These are phyloP conservation scores for Gavia stellata DNA, from an alignment of 2,113 vertebrate genomes.

Conservation along the genomic window DNA sequence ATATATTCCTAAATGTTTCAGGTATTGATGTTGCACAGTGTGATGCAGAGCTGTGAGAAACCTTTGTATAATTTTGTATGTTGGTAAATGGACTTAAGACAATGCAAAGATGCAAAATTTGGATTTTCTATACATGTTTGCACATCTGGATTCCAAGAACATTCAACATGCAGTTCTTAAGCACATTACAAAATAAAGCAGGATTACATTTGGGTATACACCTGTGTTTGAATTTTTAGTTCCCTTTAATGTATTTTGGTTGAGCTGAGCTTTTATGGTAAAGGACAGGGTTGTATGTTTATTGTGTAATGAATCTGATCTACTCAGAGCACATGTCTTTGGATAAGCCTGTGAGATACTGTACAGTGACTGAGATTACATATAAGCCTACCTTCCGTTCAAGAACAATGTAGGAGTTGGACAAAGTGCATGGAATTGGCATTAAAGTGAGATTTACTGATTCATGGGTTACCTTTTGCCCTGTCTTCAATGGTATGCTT, in stretches of 20 bases:
- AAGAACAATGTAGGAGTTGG: fast-evolving
- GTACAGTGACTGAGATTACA: background rate
- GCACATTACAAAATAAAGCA: background rate
- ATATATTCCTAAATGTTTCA: background rate
- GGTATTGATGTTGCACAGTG: background rate
- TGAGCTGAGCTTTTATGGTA: background rate
- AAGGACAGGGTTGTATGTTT: background rate
- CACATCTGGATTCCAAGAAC: background rate
- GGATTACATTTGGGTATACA: background rate
- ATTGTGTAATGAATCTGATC: background rate
- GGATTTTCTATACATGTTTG: background rate
- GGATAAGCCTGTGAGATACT: background rate
- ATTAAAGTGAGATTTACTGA: background rate
- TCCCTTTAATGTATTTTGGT: background rate
- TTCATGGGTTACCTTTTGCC: background rate
- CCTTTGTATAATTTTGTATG: background rate
- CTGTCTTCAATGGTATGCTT: background rate
- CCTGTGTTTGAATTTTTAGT: background rate
- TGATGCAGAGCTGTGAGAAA: background rate
- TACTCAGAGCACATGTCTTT: background rate
- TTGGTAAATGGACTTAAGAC: background rate
- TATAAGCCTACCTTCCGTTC: background rate
- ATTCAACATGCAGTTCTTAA: background rate
- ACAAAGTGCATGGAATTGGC: background rate
- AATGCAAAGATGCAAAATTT: background rate